Evolutionary conservation across 2,888 invertebrate genomes (phyloP).

Genomic region (Chrysodeixis includens): DNA sequence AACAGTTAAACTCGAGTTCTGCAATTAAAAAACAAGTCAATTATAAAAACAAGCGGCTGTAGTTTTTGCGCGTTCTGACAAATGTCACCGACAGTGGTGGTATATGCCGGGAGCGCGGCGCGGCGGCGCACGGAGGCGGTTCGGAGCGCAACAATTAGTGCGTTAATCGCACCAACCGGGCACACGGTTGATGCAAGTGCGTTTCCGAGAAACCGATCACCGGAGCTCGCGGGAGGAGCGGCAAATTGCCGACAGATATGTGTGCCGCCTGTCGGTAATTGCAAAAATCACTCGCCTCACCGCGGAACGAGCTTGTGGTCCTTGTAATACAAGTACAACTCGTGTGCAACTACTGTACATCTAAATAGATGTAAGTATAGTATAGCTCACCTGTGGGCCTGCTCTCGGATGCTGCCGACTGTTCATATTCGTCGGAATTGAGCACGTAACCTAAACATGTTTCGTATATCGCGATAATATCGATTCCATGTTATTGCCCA

Average conservation of each 20-base stretch:
- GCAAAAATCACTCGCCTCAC: conserved; percentile 82
- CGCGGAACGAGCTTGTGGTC: conserved; percentile 65
- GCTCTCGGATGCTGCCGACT: conserved; percentile 40
- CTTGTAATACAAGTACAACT: conserved; percentile 69
- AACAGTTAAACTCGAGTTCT: conserved; percentile 27
- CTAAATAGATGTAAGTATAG: conserved; percentile 26
- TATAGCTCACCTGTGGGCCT: conserved; percentile 21
- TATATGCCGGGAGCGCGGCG: conserved; percentile 31
- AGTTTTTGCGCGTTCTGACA: conserved; percentile 34
- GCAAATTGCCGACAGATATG: conserved; percentile 88
- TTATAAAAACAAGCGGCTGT: conserved; percentile 36
- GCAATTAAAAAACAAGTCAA: conserved; percentile 18
- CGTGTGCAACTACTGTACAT: conserved; percentile 55
- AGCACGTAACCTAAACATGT: conserved; percentile 39
- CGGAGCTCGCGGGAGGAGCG: conserved; percentile 79
- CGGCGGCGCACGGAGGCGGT: conserved; percentile 37
- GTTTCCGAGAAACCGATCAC: conserved; percentile 85
- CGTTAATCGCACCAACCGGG: conserved; percentile 81
- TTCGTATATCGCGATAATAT: conserved; percentile 48
- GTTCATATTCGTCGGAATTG: conserved; percentile 33
- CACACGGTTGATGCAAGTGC: conserved; percentile 81
- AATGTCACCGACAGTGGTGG: conserved; percentile 43
- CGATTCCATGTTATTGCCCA: conserved; percentile 43
- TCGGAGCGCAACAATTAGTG: conserved; percentile 78
- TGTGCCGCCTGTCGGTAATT: conserved; percentile 86